phyloP scores from a whole-genome alignment of 2,113 vertebrate species.

The Mastomys coucha region DNA sequence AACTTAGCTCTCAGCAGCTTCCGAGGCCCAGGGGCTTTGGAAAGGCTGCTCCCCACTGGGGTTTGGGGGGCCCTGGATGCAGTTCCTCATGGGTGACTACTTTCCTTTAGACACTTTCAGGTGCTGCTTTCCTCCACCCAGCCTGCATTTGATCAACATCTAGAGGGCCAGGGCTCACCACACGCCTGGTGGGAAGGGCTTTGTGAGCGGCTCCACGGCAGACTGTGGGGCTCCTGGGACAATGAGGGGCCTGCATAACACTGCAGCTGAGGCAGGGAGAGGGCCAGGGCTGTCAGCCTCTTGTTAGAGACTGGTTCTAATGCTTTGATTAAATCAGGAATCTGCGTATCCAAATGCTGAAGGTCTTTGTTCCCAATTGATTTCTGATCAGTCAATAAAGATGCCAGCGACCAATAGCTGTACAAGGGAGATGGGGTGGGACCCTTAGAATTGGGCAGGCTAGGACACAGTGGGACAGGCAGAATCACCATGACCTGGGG shows the following conservation, averaged over 20 bases:
- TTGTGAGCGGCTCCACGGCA: too few relatives aligned
- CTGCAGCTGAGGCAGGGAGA: not conserved
- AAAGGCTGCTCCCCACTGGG: too few relatives aligned
- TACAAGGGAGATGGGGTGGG: too few relatives aligned
- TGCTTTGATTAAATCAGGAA: too few relatives aligned
- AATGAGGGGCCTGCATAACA: not conserved
- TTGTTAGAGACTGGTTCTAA: too few relatives aligned
- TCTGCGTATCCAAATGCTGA: too few relatives aligned
- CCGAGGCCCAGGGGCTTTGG: not conserved
- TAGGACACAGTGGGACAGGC: too few relatives aligned
- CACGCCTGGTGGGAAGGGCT: not conserved
- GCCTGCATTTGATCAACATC: not conserved
- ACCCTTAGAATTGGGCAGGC: too few relatives aligned
- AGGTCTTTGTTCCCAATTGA: too few relatives aligned
- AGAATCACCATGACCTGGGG: too few relatives aligned
- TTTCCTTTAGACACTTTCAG: not conserved
- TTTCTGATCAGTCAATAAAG: too few relatives aligned
- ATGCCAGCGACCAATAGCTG: too few relatives aligned
- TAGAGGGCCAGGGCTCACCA: not conserved
- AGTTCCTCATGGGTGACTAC: not conserved
- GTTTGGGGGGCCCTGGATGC: not conserved
- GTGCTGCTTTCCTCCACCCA: not conserved
- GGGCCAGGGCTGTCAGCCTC: not conserved
- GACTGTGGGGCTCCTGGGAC: not conserved
- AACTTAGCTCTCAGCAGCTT: not conserved